Base-by-base conservation (phyloP, 2,113 vertebrate genomes). In the Anguilla japonica region DNA sequence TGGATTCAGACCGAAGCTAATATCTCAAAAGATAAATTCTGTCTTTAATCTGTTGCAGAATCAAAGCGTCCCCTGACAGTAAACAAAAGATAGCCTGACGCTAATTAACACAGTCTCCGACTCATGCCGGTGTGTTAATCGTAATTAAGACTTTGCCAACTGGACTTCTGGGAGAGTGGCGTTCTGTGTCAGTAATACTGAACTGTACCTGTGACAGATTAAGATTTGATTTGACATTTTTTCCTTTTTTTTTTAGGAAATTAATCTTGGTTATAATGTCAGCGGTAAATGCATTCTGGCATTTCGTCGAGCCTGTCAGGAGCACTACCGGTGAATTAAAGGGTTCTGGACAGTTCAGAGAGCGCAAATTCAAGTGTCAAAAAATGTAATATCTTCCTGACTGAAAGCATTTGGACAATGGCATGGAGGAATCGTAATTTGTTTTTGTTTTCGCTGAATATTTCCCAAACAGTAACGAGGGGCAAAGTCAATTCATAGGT, bases 121-220 rank as follows among this genome's bases (percentile, higher is more conserved):
- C 89, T 93, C 91, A 89, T 50, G 82, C 89, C 84, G 86, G 85
- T 88, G 88, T 87, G 89, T 92, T 94, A 91, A 94, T 94, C 93
- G 92, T 92, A 92, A 94, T 93, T 92, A 92, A 89, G 81, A 85
- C 67, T 87, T 91, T 91, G 89, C 93, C 93, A 94, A 93, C 92
- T 92, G 92, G 89, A 90, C 87, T 81, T 43, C 81, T 86, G 88
- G 89, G 91, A 92, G 91, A 95, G 91, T 90, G 91, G 88, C 92
- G 93, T 91, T 78, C 86, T 56, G 87, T 60, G 86, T 86, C 88
- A 91, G 90, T 90, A 88, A 88, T 89, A 89, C 84, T 89, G 90
- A 92, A 91, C 90, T 87, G 88, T 91, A 93, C 92, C 92, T 93
- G 90, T 2, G 81, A 92, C 88, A 91, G 88, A 93, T 92, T 92